Conservation (phyloP, 2,888 invertebrate genomes). For the Tridacna crocea region DNA sequence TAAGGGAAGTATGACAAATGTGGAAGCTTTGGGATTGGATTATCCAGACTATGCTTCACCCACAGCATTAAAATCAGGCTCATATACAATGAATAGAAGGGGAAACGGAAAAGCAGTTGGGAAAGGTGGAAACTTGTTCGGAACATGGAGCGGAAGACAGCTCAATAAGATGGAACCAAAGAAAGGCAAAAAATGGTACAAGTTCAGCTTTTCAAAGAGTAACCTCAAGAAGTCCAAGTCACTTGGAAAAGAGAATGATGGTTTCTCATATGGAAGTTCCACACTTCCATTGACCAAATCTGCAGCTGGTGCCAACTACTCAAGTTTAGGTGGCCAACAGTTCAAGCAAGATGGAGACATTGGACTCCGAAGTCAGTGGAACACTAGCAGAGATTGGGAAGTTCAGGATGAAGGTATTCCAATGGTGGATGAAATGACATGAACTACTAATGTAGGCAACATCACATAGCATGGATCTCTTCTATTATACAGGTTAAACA, state of each 20-base stretch:
- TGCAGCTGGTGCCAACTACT: not conserved
- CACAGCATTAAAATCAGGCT: not conserved
- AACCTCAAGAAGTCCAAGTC: conserved; percentile 35
- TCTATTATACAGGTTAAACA: not conserved
- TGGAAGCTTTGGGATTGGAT: not conserved
- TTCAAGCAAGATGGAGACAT: conserved; percentile 13
- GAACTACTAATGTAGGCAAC: conserved; percentile 7
- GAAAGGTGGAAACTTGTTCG: conserved; percentile 39
- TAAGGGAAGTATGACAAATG: conserved; percentile 15
- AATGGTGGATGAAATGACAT: conserved; percentile 13
- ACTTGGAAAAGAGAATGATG: conserved; percentile 47
- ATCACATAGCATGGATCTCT: conserved; percentile 5
- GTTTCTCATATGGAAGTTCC: conserved; percentile 40
- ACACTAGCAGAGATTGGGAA: not conserved
- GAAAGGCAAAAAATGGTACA: conserved; percentile 62
- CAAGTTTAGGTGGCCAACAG: not conserved
- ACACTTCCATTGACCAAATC: conserved; percentile 39
- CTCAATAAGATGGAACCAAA: conserved; percentile 25
- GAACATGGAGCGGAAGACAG: conserved; percentile 57
- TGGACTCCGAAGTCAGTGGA: conserved; percentile 15
- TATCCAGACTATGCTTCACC: conserved; percentile 9
- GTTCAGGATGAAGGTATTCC: conserved; percentile 3
- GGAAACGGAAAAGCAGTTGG: conserved; percentile 9
- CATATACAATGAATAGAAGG: not conserved
- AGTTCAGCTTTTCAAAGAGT: conserved; percentile 47